A percentile compares a stretch with the other conserved stretches of the same genome.
phyloP scores from a whole-genome alignment of 2,888 invertebrate genomes.

The Shargacucullia verbasci region DNA sequence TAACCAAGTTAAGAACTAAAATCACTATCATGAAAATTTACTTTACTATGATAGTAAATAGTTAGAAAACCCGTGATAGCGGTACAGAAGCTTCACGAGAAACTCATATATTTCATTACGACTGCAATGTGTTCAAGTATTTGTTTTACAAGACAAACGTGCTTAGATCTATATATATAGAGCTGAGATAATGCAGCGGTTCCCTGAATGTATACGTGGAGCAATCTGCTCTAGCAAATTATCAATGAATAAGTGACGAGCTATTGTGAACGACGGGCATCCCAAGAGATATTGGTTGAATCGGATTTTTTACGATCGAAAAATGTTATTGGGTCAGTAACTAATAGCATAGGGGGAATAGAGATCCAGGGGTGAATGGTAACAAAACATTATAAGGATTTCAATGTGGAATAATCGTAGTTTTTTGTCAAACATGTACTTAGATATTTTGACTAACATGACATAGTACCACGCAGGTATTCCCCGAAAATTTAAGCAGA shows the following conservation, averaged over 20 bases:
- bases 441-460: too few species aligned
- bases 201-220: constrained; percentile 45
- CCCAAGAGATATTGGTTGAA: constrained; percentile 7
- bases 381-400: too few species aligned
- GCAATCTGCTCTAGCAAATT: constrained; percentile 59
- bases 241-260: constrained; percentile 61
- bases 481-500: too few species aligned
- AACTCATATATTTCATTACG: constrained; percentile 39
- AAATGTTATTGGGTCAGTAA: neutral
- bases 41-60: too few species aligned
- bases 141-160: constrained; percentile 35
- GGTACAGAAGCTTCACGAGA: constrained; percentile 16
- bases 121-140: constrained; percentile 31
- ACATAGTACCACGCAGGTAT: too few species aligned
- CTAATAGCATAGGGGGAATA: too few species aligned
- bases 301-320: neutral
- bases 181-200: constrained; percentile 28
- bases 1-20: too few species aligned
- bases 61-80: too few species aligned
- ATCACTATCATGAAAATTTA: too few species aligned
- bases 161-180: constrained; percentile 15
- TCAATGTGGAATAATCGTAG: too few species aligned
- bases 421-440: too few species aligned
- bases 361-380: too few species aligned
- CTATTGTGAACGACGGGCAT: constrained; percentile 17